phyloP scores from a whole-genome alignment of 1,140 invertebrate species.

The Calephelis nemesis region DNA sequence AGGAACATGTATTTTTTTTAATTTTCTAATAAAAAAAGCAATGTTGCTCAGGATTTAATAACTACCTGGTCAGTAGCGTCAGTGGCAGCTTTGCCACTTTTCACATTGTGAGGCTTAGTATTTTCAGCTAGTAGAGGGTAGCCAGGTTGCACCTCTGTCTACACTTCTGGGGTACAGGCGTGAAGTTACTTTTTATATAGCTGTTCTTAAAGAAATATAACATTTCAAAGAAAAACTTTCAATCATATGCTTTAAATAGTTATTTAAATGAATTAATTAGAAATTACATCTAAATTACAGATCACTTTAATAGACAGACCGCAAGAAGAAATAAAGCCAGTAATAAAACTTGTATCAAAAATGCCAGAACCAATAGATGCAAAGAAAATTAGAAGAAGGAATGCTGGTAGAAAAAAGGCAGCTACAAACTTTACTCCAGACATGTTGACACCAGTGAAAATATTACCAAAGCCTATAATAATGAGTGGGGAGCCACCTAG shows the following conservation, averaged over 20 bases:
- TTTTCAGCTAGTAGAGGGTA: no score
- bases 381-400: slow-evolving; percentile 56
- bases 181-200: no score
- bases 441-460: slow-evolving; percentile 59
- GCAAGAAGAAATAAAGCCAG: slow-evolving; percentile 41
- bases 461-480: slow-evolving; percentile 66
- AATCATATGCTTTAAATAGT: neutral
- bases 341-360: slow-evolving; percentile 55
- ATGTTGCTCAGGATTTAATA: no score
- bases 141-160: no score
- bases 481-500: slow-evolving; percentile 50
- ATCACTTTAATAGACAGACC: slow-evolving; percentile 59
- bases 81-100: no score
- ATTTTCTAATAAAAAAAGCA: no score
- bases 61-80: no score
- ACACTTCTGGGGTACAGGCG: no score
- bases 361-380: slow-evolving; percentile 31
- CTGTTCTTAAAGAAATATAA: neutral
- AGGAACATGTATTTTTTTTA: no score
- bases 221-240: neutral
- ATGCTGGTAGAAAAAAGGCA: slow-evolving; percentile 57
- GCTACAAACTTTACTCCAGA: slow-evolving; percentile 50
- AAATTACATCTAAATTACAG: slow-evolving; percentile 43
- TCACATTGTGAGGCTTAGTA: no score
- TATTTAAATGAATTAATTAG: no score